Evolutionary conservation across 2,113 vertebrate genomes (phyloP).

Genomic region (Syngnathus scovelli): DNA sequence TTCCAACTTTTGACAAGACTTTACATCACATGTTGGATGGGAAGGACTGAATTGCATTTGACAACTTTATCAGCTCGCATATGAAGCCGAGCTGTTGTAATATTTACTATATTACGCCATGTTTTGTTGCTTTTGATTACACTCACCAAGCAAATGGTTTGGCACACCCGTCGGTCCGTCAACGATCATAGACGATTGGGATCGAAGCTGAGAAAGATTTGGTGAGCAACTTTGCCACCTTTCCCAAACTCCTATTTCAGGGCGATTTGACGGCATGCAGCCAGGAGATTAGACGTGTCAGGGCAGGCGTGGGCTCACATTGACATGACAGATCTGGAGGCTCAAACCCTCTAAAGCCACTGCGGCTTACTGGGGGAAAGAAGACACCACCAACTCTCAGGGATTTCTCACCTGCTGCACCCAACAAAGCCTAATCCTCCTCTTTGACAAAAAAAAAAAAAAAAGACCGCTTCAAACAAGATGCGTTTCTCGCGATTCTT

Average conservation of each 20-base stretch:
- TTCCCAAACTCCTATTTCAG: background rate
- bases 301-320: background rate
- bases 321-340: background rate
- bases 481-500: background rate
- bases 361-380: background rate
- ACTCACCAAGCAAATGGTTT: background rate
- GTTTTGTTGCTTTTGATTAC: background rate
- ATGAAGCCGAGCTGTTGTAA: background rate
- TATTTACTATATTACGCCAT: background rate
- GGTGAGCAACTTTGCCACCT: background rate
- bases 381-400: background rate
- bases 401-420: background rate
- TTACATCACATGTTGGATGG: background rate
- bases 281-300: background rate
- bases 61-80: background rate
- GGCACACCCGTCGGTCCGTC: background rate
- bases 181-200: too few species aligned
- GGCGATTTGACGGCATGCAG: background rate
- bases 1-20: background rate
- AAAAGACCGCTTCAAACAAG: background rate
- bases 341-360: constrained; percentile 6
- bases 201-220: too few species aligned
- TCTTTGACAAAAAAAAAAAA: constrained; percentile 2
- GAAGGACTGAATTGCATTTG: background rate
- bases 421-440: background rate